Base-by-base conservation (phyloP, 2,797 vertebrate species). In the Carduelis carduelis region DNA sequence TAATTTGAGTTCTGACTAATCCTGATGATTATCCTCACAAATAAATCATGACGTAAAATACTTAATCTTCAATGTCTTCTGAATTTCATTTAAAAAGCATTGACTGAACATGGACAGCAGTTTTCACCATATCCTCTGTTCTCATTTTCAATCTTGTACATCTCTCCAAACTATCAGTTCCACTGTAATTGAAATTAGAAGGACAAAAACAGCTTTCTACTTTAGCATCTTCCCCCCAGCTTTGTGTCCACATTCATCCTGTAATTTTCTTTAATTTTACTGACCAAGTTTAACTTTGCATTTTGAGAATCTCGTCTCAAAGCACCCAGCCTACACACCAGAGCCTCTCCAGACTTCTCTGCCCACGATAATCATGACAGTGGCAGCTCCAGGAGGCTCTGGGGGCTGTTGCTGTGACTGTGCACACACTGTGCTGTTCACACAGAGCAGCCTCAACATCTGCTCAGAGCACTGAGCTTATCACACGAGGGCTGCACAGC, bases 181-280 rank as follows among this genome's bases (percentile, higher is more conserved):
- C 60, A 32, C n/a, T 6, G 23, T 3, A 34, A 77, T 1, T 27
- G 26, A 87, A 81, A 78, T 24, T 26, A 37, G 78, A 92, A 90
- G 27, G 46, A 53, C 39, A 92, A 83, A 84, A 34, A 0, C 35
- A 92, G 19, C 18, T 63, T 79, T 79, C 44, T 77, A 12, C 53
- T 59, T 50, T 55, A 47, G 12, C 16, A 0, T 53, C 43, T 44
- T 74, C 2, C 3, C 76, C 50, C 27, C 69, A 96, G 59, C 70
- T 92, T 89, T 87, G 89, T 37, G 70, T 59, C 87, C 83, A 88
- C 84, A 87, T 84, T 83, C 83, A 94, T 90, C 52, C 93, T 96
- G 87, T 76, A 93, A 95, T 94, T 97, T 90, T 86, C 86, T 95
- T 97, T 91, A 52, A 88, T 93, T 97, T 96, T 92, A 96, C 93